Evolutionary conservation across 2,888 invertebrate species (phyloP), one percentile per base, ranked within the genome.

Genomic region (Helicoverpa assulta): DNA sequence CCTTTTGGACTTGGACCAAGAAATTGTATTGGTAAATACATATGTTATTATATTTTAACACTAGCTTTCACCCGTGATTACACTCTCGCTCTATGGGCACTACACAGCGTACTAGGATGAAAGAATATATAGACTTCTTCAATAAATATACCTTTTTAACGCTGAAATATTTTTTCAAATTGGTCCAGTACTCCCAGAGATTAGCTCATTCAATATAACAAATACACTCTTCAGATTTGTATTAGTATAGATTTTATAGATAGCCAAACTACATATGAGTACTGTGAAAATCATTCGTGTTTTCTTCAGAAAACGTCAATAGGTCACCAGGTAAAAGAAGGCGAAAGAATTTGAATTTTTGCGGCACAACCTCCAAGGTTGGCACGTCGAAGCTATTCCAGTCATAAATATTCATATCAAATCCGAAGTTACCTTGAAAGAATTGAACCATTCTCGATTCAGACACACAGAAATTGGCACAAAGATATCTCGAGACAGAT

Each of bases 1-100:
- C 96, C 96, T 0, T 96, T 96, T 73, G 96, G 96, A 1, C 19
- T 91, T 6, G 97, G 97, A 6, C 96, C 95, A 2, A 92, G 96
- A 60, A 96, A 93, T 80, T 97, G 84, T 51, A 96, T 97, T 56
- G 97, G 96, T 90, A 80, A 85, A 76, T 53, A n/a, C n/a, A n/a
- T n/a, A 53, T 53, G 16, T 7, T 47, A n/a, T n/a, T 47, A 1
- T 47, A 43, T 10, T 37, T 3, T 43, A 43, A 16, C 4, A 43
- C 5, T 43, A 43, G 16, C 8, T 21, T 21, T 2, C 21, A 21
- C 21, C 21, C 21, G 21, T 21, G 21, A 2, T 21, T 21, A 2
- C 21, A 21, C 21, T 2, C 2, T 21, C 21, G 2, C 21, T 2
- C 21, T 21, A 21, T 21, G 21, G 21, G 21, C 21, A 21, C 21